Evolutionary conservation across 2,113 vertebrate genomes (phyloP), one percentile per base, ranked within the genome.

Genomic region (Clupea harengus): DNA sequence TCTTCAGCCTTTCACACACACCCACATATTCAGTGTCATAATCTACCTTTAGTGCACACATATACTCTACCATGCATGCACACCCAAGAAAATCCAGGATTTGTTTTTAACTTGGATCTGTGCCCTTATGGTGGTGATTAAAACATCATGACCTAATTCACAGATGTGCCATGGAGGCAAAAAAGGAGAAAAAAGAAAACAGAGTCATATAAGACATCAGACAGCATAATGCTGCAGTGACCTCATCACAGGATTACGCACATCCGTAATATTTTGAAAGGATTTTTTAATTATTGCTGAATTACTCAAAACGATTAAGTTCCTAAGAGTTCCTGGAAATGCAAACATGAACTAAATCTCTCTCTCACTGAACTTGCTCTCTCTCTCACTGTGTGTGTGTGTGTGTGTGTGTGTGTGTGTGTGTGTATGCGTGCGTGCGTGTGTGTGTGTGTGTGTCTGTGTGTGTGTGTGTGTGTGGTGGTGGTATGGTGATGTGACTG

Each of bases 381-480:
- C 39, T 39, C 2, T 39, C 39, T 39, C 39, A 39, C 39, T 82
- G 25, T 52, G 13, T 82, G 82, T 82, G 22, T 83, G 32, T 45
- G 49, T 45, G 32, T 83, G 82, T 45, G 52, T 64, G 32, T 45
- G 52, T n/a, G 82, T n/a, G 52, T 57, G 82, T 44, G 50, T 22
- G 64, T 57, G 18, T 52, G 81, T 78, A 28, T 64, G 57, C 54
- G 64, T 44, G 49, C 18, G 81, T 78, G 47, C 52, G 22, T 45
- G 81, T 82, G 81, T 44, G 60, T 52, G 60, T 44, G 17, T 82
- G 81, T 47, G 64, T 32, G 10, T 64, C 11, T 83, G 45, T 45
- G 84, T 82, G 45, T 46, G 10, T 4, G 47, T 44, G 22, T 91
- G 85, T 94, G 95, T 94, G 94, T 94, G 3, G 46, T 25, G 22